Evolutionary conservation across 1,140 invertebrate genomes (phyloP).

Genomic region (Forficula auricularia): DNA sequence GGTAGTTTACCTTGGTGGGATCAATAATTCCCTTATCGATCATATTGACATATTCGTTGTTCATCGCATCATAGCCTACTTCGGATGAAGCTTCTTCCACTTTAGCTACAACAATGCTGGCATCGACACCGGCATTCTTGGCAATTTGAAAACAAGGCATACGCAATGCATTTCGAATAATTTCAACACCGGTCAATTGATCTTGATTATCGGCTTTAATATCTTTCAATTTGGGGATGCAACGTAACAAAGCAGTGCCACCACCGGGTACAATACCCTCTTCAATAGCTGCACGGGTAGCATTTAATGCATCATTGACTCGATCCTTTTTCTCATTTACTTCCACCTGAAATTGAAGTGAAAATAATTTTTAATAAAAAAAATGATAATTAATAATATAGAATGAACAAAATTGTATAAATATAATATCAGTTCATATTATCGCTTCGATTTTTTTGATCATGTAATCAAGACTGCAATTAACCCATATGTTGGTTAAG

Average conservation of each 20-base stretch:
- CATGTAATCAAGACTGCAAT: too few relatives aligned
- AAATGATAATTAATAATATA: too few relatives aligned
- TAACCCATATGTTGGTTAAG: too few relatives aligned
- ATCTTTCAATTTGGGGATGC: conserved; percentile 32
- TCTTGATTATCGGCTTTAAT: conserved; percentile 39
- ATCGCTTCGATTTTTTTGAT: too few relatives aligned
- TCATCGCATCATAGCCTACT: too few relatives aligned
- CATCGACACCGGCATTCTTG: conserved; percentile 15
- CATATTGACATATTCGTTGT: too few relatives aligned
- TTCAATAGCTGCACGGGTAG: conserved; percentile 53
- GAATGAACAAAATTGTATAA: too few relatives aligned
- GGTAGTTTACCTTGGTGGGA: too few relatives aligned
- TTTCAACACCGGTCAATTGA: conserved; percentile 34
- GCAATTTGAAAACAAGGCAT: conserved; percentile 15
- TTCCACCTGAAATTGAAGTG: too few relatives aligned
- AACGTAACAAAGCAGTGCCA: conserved; percentile 45
- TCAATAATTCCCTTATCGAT: too few relatives aligned
- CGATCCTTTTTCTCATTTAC: conserved; percentile 60
- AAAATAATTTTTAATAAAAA: too few relatives aligned
- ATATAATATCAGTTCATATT: too few relatives aligned
- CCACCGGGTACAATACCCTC: conserved; percentile 60
- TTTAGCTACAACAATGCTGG: conserved; percentile 12
- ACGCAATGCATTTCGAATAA: conserved; percentile 13
- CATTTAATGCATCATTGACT: conserved; percentile 54
- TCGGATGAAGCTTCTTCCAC: background rate